A percentile compares a stretch with the other conserved stretches of the same genome.
Evolutionary conservation across 2,113 vertebrate species (phyloP).

Genomic region (Oncorhynchus tshawytscha): DNA sequence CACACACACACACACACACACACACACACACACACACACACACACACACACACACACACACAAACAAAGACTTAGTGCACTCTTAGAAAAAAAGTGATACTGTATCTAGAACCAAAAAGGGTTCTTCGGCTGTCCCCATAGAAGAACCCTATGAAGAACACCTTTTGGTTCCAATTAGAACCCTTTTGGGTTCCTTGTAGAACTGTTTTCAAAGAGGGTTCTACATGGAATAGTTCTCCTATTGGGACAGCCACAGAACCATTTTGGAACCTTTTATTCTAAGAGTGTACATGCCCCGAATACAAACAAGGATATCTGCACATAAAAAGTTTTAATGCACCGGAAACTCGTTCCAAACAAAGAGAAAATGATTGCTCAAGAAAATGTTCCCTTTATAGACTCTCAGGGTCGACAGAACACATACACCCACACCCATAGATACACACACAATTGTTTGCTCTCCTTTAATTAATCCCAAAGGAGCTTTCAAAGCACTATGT

Average conservation of each 20-base stretch:
- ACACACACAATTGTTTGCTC: conserved; percentile 24
- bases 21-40: not conserved
- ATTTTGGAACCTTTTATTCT: no score
- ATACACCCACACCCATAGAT: conserved; percentile 8
- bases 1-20: not conserved
- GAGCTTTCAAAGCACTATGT: conserved; percentile 40
- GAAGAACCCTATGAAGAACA: no score
- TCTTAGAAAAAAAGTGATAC: no score
- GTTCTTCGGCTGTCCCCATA: no score
- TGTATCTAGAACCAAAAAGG: no score
- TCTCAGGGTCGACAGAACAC: not conserved
- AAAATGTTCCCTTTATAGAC: not conserved
- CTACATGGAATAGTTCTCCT: no score
- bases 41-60: not conserved
- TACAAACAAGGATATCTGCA: no score
- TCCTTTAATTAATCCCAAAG: conserved; percentile 55
- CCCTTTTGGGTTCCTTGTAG: no score
- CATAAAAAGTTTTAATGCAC: not conserved
- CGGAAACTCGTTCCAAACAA: not conserved
- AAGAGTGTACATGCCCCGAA: no score
- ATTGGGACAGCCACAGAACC: no score
- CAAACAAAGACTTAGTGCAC: not conserved
- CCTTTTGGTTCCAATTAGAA: no score
- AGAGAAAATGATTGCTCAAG: not conserved
- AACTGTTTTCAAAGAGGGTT: no score